A percentile compares a stretch with the other conserved stretches of the same genome.
These are phyloP conservation scores for Micrasema longulum DNA, from an alignment of 1,140 invertebrate genomes.

Conservation along the genomic window DNA sequence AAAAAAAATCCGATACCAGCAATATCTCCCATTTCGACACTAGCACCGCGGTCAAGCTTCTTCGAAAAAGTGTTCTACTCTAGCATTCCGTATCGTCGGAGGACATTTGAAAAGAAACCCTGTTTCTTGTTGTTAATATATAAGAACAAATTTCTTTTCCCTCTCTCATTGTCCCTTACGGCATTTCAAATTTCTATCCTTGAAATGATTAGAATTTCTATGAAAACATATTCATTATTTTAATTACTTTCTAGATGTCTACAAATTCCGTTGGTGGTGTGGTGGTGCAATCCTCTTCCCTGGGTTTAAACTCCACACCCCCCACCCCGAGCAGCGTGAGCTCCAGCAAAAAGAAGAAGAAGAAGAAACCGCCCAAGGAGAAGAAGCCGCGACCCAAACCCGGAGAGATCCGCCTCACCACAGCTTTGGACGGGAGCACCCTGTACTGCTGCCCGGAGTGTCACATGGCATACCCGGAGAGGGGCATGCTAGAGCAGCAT, in stretches of 20 bases:
- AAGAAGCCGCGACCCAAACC: conserved; percentile 85
- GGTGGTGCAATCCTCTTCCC: conserved; percentile 70
- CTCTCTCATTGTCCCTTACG: no score
- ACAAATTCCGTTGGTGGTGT: conserved; percentile 63
- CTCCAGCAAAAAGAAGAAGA: conserved; percentile 82
- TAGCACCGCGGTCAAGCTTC: no score
- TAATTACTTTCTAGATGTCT: conserved; percentile 56
- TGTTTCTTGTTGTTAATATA: no score
- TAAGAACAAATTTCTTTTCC: no score
- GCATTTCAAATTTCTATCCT: no score
- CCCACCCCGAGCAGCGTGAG: conserved; percentile 58
- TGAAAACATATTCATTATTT: no score
- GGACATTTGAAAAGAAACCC: no score
- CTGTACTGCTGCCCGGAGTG: conserved; percentile 88
- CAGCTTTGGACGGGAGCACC: conserved; percentile 84
- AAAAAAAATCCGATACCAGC: no score
- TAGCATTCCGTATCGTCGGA: no score
- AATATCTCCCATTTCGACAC: no score
- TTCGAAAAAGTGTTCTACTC: no score
- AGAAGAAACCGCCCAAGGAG: conserved; percentile 83
- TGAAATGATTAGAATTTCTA: no score
- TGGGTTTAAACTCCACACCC: conserved; percentile 68
- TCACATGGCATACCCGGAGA: conserved; percentile 87
- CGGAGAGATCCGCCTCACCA: conserved; percentile 84
- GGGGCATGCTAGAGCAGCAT: conserved; percentile 84